Evolutionary conservation across 2,797 vertebrate genomes (phyloP).

Genomic region (Furcifer pardalis): DNA sequence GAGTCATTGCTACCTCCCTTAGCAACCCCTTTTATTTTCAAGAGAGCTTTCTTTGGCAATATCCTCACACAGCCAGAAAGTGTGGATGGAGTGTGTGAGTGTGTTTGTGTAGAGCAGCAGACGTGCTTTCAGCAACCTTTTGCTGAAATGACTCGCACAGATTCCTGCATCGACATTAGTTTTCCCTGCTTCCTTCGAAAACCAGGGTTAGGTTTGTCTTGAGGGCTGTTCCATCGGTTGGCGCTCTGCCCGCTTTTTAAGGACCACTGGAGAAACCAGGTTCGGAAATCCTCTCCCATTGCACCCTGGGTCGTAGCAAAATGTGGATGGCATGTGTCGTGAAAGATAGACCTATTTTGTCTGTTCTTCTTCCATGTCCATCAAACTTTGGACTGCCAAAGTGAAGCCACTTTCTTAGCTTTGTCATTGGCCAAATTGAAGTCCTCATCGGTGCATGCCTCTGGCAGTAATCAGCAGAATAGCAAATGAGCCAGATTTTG

Average conservation of each 20-base stretch:
- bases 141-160: not conserved
- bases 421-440: too few species aligned
- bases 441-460: too few species aligned
- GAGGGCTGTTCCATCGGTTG: not conserved
- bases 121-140: conserved; percentile 21
- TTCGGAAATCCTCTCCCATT: not conserved
- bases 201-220: not conserved
- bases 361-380: too few species aligned
- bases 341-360: not conserved
- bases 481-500: too few species aligned
- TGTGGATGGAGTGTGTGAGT: too few species aligned
- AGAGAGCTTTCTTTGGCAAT: not conserved
- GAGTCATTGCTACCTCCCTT: conserved; percentile 19
- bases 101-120: too few species aligned
- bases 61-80: too few species aligned
- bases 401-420: too few species aligned
- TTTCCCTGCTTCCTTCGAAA: not conserved
- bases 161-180: conserved; percentile 15
- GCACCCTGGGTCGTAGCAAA: too few species aligned
- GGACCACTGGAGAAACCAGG: not conserved
- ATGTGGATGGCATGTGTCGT: not conserved
- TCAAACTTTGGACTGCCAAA: too few species aligned
- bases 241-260: not conserved
- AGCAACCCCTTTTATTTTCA: not conserved
- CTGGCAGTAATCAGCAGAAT: too few species aligned